These are phyloP conservation scores for Phalacrocorax brasilianus DNA, from an alignment of 2,113 vertebrate species.

Conservation along the genomic window DNA sequence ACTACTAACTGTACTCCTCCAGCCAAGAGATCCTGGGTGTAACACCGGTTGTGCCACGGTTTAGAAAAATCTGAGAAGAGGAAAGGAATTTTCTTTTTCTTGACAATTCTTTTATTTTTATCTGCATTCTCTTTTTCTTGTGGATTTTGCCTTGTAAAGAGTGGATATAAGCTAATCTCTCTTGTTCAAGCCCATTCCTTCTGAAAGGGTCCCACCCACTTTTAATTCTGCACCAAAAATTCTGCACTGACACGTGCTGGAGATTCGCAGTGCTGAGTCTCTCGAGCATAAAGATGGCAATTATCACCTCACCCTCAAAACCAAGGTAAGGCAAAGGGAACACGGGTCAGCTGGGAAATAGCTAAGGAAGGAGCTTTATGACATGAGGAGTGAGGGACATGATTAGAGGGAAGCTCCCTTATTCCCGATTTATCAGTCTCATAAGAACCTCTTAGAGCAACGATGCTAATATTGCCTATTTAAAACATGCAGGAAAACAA, in stretches of 20 bases:
- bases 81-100: neutral
- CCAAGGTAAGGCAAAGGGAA: neutral
- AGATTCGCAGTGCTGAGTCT: neutral
- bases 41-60: neutral
- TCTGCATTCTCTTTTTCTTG: neutral
- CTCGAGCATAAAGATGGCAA: fast-evolving
- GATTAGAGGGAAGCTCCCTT: neutral
- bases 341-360: fast-evolving
- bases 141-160: neutral
- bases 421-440: neutral
- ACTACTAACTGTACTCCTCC: neutral
- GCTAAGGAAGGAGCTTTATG: neutral
- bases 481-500: neutral
- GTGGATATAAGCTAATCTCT: neutral
- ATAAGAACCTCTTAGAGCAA: neutral
- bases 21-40: too few relatives aligned
- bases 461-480: fast-evolving
- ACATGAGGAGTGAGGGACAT: neutral
- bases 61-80: neutral
- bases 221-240: neutral
- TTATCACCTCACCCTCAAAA: neutral
- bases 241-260: neutral
- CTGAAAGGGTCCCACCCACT: neutral
- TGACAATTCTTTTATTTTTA: neutral
- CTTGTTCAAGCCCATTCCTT: neutral